phyloP scores from a whole-genome alignment of 2,888 invertebrate genomes.

The Dynastes hyllus region DNA sequence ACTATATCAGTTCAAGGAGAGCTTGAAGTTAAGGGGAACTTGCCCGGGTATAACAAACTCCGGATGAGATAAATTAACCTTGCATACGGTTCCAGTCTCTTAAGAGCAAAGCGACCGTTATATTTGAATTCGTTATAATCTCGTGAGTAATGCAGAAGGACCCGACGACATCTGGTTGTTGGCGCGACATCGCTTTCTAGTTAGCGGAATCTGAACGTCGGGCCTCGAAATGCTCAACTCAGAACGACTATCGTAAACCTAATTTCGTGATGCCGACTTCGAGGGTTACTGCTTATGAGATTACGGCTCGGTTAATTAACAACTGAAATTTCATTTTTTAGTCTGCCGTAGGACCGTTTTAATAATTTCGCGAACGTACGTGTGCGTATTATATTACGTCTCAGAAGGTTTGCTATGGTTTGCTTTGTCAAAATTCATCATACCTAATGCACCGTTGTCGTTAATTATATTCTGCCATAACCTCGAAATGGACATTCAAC shows the following conservation, averaged over 20 bases:
- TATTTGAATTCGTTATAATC: slow-evolving; percentile 68
- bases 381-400: neutral
- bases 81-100: slow-evolving; percentile 61
- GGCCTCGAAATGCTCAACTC: slow-evolving; percentile 43
- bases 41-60: slow-evolving; percentile 54
- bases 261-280: slow-evolving; percentile 55
- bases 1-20: slow-evolving; percentile 17
- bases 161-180: slow-evolving; percentile 58
- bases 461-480: too few relatives aligned
- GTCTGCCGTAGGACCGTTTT: slow-evolving; percentile 12
- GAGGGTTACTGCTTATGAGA: slow-evolving; percentile 52
- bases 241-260: slow-evolving; percentile 59
- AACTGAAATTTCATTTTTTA: slow-evolving; percentile 51
- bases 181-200: slow-evolving; percentile 57
- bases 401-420: too few relatives aligned
- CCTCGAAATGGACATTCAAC: too few relatives aligned
- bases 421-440: too few relatives aligned
- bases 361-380: slow-evolving; percentile 17
- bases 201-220: slow-evolving; percentile 56
- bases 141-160: slow-evolving; percentile 64
- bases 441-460: too few relatives aligned
- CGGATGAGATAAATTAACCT: slow-evolving; percentile 60
- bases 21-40: slow-evolving; percentile 46
- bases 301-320: slow-evolving; percentile 52
- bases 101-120: slow-evolving; percentile 63